Conservation (phyloP, 2,888 invertebrate genomes). For the Schrankia costaestrigalis region DNA sequence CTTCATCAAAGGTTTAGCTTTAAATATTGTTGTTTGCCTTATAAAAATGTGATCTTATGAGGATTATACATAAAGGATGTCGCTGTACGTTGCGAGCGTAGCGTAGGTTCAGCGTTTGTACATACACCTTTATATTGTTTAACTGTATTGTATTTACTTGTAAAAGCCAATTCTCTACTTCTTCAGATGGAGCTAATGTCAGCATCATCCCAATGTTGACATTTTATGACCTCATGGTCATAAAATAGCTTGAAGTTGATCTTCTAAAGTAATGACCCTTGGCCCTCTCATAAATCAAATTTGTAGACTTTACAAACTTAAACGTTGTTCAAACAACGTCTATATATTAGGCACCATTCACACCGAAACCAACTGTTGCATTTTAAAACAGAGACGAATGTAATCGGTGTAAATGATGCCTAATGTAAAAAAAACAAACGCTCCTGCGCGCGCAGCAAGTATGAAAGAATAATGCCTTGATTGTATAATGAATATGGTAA, state of each 20-base stretch:
- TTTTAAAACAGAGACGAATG: slow-evolving; percentile 13
- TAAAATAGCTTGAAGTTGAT: too few species aligned
- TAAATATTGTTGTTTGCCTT: slow-evolving; percentile 81
- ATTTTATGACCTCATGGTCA: too few species aligned
- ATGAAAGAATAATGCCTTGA: slow-evolving; percentile 67
- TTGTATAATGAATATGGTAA: slow-evolving; percentile 66
- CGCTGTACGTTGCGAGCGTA: slow-evolving; percentile 50
- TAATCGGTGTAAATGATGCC: slow-evolving; percentile 12
- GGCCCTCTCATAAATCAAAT: too few species aligned
- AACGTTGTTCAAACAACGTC: too few species aligned
- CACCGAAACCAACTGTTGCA: slow-evolving; percentile 13
- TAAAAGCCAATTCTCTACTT: too few species aligned
- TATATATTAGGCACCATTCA: slow-evolving; percentile 6
- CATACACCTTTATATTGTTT: too few species aligned
- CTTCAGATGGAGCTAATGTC: too few species aligned
- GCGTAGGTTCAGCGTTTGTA: slow-evolving; percentile 20
- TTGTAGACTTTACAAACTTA: too few species aligned
- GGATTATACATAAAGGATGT: slow-evolving; percentile 73
- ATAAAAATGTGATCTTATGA: slow-evolving; percentile 80
- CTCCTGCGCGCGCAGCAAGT: slow-evolving; percentile 48
- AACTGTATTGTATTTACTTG: too few species aligned
- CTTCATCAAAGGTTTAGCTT: slow-evolving; percentile 76
- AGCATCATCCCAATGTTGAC: too few species aligned
- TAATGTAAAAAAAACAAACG: slow-evolving; percentile 11
- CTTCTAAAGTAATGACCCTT: background rate